Conservation (phyloP, 2,797 vertebrate genomes). For the Macropus fuliginosus region DNA sequence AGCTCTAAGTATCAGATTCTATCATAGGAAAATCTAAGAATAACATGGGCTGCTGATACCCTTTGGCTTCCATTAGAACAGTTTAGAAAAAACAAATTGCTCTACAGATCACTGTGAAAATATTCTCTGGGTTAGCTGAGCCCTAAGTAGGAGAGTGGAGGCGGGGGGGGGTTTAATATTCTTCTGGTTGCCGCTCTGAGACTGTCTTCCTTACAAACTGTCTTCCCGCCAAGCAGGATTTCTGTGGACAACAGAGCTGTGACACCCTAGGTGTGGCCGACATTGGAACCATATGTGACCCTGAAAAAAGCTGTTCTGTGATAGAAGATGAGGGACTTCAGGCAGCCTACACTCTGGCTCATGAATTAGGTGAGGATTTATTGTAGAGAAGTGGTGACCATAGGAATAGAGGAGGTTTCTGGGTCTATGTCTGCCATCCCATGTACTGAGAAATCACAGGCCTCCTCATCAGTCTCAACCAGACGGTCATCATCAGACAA, state of each 20-base stretch:
- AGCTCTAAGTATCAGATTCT: neutral
- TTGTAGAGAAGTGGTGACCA: accelerated
- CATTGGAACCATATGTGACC: slow-evolving; percentile 96
- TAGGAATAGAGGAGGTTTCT: accelerated
- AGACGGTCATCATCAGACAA: neutral
- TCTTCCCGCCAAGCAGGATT: slow-evolving; percentile 86
- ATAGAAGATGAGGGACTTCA: slow-evolving; percentile 97
- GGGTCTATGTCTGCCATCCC: neutral
- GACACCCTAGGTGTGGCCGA: slow-evolving; percentile 95
- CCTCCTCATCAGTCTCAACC: neutral
- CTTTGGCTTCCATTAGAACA: neutral
- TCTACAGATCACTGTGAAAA: neutral
- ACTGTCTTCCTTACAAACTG: neutral
- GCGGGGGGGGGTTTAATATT: neutral
- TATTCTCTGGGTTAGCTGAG: neutral
- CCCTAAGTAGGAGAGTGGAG: neutral
- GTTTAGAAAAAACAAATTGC: neutral
- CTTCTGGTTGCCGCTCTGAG: neutral
- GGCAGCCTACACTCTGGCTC: slow-evolving; percentile 95
- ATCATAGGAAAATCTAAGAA: neutral
- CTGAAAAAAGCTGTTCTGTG: slow-evolving; percentile 96
- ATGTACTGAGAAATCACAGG: accelerated
- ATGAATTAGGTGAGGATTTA: slow-evolving; percentile 91
- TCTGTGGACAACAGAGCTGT: slow-evolving; percentile 94
- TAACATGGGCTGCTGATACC: neutral